A percentile compares a stretch with the other conserved stretches of the same genome.
Conservation (phyloP, 2,888 invertebrate genomes). For the Tholera decimalis region DNA sequence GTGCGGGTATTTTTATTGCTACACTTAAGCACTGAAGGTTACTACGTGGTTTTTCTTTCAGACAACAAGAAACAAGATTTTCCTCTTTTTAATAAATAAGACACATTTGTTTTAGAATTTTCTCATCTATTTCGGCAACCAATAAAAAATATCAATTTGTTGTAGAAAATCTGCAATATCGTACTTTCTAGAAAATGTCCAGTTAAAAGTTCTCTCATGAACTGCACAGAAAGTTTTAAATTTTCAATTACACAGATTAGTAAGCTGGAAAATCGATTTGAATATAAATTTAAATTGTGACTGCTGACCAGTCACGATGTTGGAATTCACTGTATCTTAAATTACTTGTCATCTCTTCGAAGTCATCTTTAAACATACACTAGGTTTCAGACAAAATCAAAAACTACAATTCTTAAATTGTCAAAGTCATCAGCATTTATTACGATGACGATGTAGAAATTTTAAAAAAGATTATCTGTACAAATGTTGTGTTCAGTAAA, state of each 20-base stretch:
- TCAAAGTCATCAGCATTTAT: constrained; percentile 25
- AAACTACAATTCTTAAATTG: constrained; percentile 20
- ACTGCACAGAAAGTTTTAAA: constrained; percentile 22
- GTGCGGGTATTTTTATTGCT: constrained; percentile 56
- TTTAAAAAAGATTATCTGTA: background rate
- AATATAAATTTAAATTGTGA: constrained; percentile 34
- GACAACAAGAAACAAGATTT: background rate
- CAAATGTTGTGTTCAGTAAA: background rate
- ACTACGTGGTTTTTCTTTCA: constrained; percentile 17
- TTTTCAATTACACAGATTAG: constrained; percentile 36
- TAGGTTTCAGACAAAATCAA: constrained; percentile 23
- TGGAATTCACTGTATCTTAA: constrained; percentile 37
- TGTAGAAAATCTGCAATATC: constrained; percentile 12
- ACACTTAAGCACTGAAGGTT: constrained; percentile 33
- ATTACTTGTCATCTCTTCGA: constrained; percentile 32
- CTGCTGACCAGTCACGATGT: constrained; percentile 49
- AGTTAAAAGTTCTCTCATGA: constrained; percentile 22
- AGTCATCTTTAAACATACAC: constrained; percentile 46
- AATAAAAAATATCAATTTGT: background rate
- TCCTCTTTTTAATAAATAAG: background rate
- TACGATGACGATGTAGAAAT: constrained; percentile 35
- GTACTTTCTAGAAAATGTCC: constrained; percentile 40
- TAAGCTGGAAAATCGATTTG: constrained; percentile 39
- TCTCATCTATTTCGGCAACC: constrained; percentile 4
- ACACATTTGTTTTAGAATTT: background rate